A percentile compares a stretch with the other conserved stretches of the same genome.
Conservation (phyloP, 2,113 vertebrate species). For the Uria aalge region DNA sequence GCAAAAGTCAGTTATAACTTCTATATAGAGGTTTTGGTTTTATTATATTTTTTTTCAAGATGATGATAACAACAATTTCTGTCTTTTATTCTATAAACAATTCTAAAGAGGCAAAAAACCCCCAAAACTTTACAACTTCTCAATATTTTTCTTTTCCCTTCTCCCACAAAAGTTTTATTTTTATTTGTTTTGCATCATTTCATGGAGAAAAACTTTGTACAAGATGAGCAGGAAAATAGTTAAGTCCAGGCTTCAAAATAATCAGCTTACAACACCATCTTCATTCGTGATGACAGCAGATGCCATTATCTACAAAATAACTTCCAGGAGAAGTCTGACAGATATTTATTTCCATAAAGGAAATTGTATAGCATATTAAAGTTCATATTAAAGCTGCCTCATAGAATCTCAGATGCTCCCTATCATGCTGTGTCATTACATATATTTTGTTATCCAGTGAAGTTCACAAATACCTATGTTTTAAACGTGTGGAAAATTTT, state of each 20-base stretch:
- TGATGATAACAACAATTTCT: not conserved
- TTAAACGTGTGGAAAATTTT: not conserved
- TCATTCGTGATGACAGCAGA: not conserved
- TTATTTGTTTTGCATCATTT: not conserved
- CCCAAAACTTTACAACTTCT: not conserved
- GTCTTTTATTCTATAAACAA: not conserved
- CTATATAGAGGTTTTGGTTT: accelerated
- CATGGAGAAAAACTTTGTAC: not conserved
- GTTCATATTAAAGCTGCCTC: not conserved
- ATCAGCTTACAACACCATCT: not conserved
- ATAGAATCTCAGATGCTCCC: not conserved
- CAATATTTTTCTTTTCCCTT: not conserved
- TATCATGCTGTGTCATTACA: not conserved
- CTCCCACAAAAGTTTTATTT: not conserved
- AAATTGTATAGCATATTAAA: not conserved
- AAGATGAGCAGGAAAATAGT: not conserved
- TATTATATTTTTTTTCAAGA: not conserved
- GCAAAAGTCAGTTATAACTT: not conserved
- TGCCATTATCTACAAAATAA: not conserved
- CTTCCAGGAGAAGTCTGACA: not conserved
- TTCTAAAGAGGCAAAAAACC: not conserved
- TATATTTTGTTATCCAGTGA: not conserved
- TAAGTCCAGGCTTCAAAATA: not conserved
- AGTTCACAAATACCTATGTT: not conserved
- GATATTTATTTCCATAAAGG: not conserved